These are phyloP conservation scores for Piaya cayana DNA, from an alignment of 2,113 vertebrate species.

Conservation along the genomic window DNA sequence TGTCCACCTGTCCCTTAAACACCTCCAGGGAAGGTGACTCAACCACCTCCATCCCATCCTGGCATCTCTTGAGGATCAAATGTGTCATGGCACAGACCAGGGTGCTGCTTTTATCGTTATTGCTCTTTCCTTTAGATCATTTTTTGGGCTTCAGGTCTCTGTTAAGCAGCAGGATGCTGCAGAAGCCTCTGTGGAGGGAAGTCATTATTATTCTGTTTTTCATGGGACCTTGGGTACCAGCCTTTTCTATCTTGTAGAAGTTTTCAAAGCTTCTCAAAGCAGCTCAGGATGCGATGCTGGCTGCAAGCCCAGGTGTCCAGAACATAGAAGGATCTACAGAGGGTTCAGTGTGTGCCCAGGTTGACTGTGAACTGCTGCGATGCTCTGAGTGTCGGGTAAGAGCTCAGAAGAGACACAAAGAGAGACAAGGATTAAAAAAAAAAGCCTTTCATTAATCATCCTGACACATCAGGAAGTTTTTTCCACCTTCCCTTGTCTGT, in stretches of 20 bases:
- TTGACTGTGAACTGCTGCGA: accelerated
- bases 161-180: neutral
- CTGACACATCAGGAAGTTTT: accelerated
- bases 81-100: accelerated
- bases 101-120: neutral
- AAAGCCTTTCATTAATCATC: neutral
- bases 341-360: neutral
- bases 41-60: neutral
- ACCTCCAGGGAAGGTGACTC: too few relatives aligned
- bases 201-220: neutral
- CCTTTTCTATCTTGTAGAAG: neutral
- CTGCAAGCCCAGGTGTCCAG: neutral
- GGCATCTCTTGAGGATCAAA: accelerated
- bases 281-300: neutral
- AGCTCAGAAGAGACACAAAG: neutral
- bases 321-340: neutral
- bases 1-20: too few relatives aligned
- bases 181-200: neutral
- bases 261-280: neutral
- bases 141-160: neutral
- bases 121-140: neutral
- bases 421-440: neutral
- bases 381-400: neutral
- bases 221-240: neutral
- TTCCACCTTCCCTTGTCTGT: slow-evolving; percentile 14